Evolutionary conservation across 1,140 invertebrate species (phyloP), one percentile per base, ranked within the genome.

Genomic region (Dendroctonus valens): DNA sequence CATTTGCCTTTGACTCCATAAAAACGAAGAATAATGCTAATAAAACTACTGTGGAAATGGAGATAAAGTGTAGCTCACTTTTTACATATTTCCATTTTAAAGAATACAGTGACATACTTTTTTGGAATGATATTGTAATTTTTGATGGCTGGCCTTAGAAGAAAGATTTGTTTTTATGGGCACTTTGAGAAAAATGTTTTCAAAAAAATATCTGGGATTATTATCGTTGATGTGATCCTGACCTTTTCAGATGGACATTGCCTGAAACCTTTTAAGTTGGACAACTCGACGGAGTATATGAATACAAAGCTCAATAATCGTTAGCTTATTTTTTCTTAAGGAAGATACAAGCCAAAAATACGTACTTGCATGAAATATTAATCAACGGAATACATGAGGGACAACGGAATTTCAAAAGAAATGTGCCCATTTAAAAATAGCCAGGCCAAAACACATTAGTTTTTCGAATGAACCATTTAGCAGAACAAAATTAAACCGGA

Each of bases 1-100:
- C 63, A 58, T 65, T 65, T 39, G 54, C 63, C 63, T 58, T 54
- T 41, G 49, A 65, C 54, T 64, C 52, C 26, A 65, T 65, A 58
- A 65, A 65, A 65, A 58, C 14, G 42, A 50, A 65, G 63, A 65
- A 65, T 65, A 53, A 65, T 59, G 14, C 39, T 65, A 65, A 65
- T 65, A 65, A 65, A 65, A 65, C 54, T 65, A 65, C 63, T 58
- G 14, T 52, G 46, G 53, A 58, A 65, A 65, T 58, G 49, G 54
- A 54, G 49, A 65, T 65, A 58, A 59, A 65, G 63, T 58, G 40
- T 38, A 59, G 15, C 63, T 57, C 49, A 12, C 44, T 65, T 65
- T 65, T 63, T 58, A 59, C 44, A 65, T 59, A 65, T 65, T 65
- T 58, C 54, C 63, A 65, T 65, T 58, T 65, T 48, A 59, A 65